Conservation (phyloP, 2,888 invertebrate species). For the Cerastis leucographa region DNA sequence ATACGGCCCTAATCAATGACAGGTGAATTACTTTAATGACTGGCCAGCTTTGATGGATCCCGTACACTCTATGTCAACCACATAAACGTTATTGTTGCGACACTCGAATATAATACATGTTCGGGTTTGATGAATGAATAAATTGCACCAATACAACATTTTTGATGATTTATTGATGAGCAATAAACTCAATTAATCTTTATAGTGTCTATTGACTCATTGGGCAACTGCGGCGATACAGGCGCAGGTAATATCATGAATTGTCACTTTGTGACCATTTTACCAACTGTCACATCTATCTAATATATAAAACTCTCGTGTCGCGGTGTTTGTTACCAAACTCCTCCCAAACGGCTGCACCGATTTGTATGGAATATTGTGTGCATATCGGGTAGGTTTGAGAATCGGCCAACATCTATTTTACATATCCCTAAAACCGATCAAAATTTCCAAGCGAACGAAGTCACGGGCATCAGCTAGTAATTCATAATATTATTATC, state of each 20-base stretch:
- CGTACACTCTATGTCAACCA: background rate
- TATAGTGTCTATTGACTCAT: background rate
- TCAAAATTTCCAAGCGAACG: too few relatives aligned
- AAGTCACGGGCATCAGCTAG: too few relatives aligned
- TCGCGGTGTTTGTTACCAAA: too few relatives aligned
- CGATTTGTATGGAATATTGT: too few relatives aligned
- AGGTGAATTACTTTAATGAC: slow-evolving; percentile 21
- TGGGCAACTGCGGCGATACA: background rate
- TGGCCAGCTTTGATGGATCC: slow-evolving; percentile 8
- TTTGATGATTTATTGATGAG: slow-evolving; percentile 5
- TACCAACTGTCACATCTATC: background rate
- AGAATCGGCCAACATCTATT: too few relatives aligned
- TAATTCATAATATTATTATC: too few relatives aligned
- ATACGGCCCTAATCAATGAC: background rate
- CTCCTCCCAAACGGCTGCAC: too few relatives aligned
- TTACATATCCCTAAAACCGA: too few relatives aligned
- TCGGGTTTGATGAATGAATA: slow-evolving; percentile 11
- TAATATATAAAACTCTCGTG: too few relatives aligned
- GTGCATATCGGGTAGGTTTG: too few relatives aligned
- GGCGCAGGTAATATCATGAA: background rate
- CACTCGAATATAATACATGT: background rate
- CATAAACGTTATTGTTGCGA: slow-evolving; percentile 6
- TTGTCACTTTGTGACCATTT: background rate
- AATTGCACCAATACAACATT: slow-evolving; percentile 6
- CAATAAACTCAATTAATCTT: slow-evolving; percentile 11